A percentile compares a stretch with the other conserved stretches of the same genome.
Conservation (phyloP, 2,797 vertebrate species). For the Enoplosus armatus region DNA sequence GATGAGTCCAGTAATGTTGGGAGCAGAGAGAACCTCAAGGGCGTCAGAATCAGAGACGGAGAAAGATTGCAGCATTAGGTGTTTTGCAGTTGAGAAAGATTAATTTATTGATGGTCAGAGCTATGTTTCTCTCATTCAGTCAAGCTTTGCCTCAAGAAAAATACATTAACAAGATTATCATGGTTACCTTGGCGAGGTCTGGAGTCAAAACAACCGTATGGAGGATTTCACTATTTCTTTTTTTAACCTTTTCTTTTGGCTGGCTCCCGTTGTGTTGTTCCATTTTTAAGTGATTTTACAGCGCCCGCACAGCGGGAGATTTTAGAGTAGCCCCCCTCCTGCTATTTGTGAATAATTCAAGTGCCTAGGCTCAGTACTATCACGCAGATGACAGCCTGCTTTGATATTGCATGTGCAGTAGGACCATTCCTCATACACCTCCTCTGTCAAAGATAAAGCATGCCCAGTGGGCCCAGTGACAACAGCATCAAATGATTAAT, state of each 20-base stretch:
- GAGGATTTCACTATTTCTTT: not conserved
- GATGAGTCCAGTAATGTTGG: not conserved
- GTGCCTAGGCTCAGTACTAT: constrained; percentile 42
- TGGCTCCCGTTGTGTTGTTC: constrained; percentile 38
- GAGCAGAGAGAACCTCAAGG: constrained; percentile 14
- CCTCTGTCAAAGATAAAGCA: constrained; percentile 59
- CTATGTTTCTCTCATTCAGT: constrained; percentile 26
- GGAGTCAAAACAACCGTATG: constrained; percentile 30
- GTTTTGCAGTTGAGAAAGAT: constrained; percentile 34
- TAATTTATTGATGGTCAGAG: constrained; percentile 48
- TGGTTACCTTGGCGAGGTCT: constrained; percentile 42
- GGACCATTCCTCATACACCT: constrained; percentile 58
- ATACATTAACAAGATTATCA: constrained; percentile 49
- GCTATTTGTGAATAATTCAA: constrained; percentile 64
- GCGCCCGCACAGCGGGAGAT: constrained; percentile 48
- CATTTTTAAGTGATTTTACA: constrained; percentile 67
- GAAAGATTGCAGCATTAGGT: constrained; percentile 35
- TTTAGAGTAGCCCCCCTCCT: constrained; percentile 52
- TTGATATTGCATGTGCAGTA: constrained; percentile 56
- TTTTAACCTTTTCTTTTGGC: constrained; percentile 32
- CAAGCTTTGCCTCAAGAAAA: constrained; percentile 41
- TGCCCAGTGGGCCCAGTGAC: constrained; percentile 43
- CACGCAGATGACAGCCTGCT: constrained; percentile 59
- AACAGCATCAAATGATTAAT: constrained; percentile 66
- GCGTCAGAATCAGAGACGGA: constrained; percentile 18